Conservation (phyloP, 2,797 vertebrate genomes). For the Takifugu rubripes region DNA sequence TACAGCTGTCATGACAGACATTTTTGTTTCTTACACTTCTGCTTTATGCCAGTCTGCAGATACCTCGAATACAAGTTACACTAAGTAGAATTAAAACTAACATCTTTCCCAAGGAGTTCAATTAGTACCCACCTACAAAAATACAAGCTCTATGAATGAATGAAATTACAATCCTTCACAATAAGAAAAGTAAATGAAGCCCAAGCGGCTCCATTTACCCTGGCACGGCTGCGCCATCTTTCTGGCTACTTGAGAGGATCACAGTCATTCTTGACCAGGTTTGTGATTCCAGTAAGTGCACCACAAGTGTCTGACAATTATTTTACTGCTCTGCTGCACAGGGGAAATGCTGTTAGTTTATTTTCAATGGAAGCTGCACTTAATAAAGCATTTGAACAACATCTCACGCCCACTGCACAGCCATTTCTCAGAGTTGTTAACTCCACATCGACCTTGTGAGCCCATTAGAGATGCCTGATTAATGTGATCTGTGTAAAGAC, state of each 20-base stretch:
- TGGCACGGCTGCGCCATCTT: not conserved
- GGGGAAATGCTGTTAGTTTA: not conserved
- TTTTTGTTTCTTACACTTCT: not conserved
- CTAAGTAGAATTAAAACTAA: too few species aligned
- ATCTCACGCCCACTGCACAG: not conserved
- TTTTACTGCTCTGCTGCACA: not conserved
- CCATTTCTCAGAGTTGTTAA: too few species aligned
- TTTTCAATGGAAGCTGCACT: not conserved
- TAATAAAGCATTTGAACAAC: not conserved
- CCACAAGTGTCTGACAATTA: not conserved
- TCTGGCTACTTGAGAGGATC: not conserved
- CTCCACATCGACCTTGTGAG: too few species aligned
- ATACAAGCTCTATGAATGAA: too few species aligned
- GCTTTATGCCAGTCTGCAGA: too few species aligned
- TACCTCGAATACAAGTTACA: too few species aligned
- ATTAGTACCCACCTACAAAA: too few species aligned
- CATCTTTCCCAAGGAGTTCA: too few species aligned
- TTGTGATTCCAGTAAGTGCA: not conserved
- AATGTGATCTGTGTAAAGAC: constrained; percentile 8
- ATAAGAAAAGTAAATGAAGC: not conserved
- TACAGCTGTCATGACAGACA: too few species aligned
- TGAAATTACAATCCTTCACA: too few species aligned
- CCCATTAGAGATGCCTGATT: constrained; percentile 1
- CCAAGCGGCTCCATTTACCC: not conserved
- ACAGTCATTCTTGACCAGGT: not conserved